Evolutionary conservation across 2,888 invertebrate genomes (phyloP).

Genomic region (Agrochola litura): DNA sequence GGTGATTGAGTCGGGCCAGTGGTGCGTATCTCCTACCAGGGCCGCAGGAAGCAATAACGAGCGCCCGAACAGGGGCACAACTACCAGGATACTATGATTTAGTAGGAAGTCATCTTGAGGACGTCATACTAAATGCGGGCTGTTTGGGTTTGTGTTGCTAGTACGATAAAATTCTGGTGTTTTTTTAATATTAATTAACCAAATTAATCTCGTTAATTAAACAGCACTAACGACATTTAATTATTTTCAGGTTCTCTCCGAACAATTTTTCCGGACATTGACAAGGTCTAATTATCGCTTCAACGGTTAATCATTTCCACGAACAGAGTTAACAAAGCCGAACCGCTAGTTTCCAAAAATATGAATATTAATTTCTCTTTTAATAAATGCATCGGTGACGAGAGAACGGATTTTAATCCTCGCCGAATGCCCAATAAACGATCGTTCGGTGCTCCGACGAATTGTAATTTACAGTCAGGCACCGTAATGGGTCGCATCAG

Average conservation of each 20-base stretch:
- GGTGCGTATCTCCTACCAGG: slow-evolving; percentile 81
- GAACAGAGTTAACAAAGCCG: slow-evolving; percentile 54
- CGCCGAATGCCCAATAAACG: slow-evolving; percentile 85
- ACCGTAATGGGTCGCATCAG: slow-evolving; percentile 88
- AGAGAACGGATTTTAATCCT: slow-evolving; percentile 74
- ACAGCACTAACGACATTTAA: slow-evolving; percentile 23
- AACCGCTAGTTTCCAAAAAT: slow-evolving; percentile 60
- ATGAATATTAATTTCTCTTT: slow-evolving; percentile 68
- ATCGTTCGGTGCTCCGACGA: slow-evolving; percentile 81
- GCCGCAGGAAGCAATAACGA: slow-evolving; percentile 90
- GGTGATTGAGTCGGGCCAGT: slow-evolving; percentile 72
- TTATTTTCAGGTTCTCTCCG: slow-evolving; percentile 18
- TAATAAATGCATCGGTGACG: slow-evolving; percentile 65
- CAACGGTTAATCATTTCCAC: slow-evolving; percentile 53
- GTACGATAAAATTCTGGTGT: background rate
- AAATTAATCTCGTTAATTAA: slow-evolving; percentile 37
- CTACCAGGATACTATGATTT: slow-evolving; percentile 88
- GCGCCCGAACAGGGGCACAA: slow-evolving; percentile 74
- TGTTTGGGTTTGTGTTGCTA: slow-evolving; percentile 7
- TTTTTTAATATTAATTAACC: slow-evolving; percentile 11
- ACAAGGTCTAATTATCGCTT: slow-evolving; percentile 54
- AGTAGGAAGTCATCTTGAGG: slow-evolving; percentile 70
- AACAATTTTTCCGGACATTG: slow-evolving; percentile 41
- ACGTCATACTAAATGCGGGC: slow-evolving; percentile 70
- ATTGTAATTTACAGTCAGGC: slow-evolving; percentile 88